Conservation (phyloP, 2,797 vertebrate species). For the Leuciscus waleckii region DNA sequence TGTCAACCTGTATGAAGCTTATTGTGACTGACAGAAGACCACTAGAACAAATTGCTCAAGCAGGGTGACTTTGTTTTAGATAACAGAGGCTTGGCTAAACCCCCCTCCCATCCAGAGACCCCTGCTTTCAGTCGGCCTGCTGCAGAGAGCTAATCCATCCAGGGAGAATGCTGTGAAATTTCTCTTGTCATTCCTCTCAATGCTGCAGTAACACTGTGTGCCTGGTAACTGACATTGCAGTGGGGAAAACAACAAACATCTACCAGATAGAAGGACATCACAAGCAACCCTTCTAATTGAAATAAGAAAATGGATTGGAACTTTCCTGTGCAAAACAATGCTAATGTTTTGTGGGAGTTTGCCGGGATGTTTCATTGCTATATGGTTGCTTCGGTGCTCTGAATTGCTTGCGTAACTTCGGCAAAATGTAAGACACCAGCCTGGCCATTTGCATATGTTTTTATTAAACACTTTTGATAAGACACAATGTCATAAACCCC, state of each 20-base stretch:
- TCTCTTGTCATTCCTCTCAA: conserved; percentile 32
- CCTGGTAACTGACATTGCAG: conserved; percentile 18
- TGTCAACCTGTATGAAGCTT: conserved; percentile 55
- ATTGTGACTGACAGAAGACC: conserved; percentile 63
- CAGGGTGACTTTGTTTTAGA: conserved; percentile 27
- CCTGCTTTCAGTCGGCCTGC: conserved; percentile 8
- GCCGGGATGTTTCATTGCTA: background rate
- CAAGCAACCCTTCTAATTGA: background rate
- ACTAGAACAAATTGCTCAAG: conserved; percentile 63
- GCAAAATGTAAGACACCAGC: background rate
- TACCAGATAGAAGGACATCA: conserved; percentile 17
- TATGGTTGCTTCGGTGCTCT: background rate
- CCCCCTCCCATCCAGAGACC: conserved; percentile 8
- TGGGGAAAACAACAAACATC: background rate
- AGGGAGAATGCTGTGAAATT: conserved; percentile 37
- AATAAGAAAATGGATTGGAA: background rate
- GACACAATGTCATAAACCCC: background rate
- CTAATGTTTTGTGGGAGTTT: too few relatives aligned
- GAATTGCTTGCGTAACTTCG: background rate
- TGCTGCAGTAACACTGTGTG: background rate
- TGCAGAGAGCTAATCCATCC: conserved; percentile 43
- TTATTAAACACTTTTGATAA: background rate
- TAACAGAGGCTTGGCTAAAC: conserved; percentile 20
- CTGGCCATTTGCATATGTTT: too few relatives aligned
- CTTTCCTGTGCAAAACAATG: background rate